These are phyloP conservation scores for Mactra quadrangularis DNA, from an alignment of 1,140 invertebrate species.

Conservation along the genomic window DNA sequence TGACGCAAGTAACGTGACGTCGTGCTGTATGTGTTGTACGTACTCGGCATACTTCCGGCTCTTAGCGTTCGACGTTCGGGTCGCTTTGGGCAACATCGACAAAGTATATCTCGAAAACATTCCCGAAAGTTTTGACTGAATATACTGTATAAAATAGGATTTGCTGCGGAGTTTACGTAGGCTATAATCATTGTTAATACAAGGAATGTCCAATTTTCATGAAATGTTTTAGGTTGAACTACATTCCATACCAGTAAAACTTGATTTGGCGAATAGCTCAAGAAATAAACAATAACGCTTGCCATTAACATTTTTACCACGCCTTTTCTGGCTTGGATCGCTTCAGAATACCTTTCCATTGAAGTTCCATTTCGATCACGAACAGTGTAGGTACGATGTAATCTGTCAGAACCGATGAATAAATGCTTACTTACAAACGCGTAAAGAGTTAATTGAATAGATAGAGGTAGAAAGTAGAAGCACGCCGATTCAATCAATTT, in stretches of 20 bases:
- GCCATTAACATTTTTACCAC: conserved; percentile 84
- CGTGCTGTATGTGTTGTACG: conserved; percentile 55
- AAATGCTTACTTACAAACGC: conserved; percentile 78
- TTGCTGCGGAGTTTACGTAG: conserved; percentile 83
- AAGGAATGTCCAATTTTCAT: conserved; percentile 81
- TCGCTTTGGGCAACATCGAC: conserved; percentile 50
- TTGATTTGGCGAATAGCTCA: conserved; percentile 83
- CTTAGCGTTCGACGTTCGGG: conserved; percentile 31
- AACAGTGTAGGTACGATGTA: conserved; percentile 69
- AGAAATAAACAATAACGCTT: conserved; percentile 83
- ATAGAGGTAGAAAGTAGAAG: conserved; percentile 82
- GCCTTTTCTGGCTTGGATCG: conserved; percentile 81
- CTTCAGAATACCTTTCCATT: conserved; percentile 73
- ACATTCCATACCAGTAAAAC: conserved; percentile 83
- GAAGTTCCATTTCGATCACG: conserved; percentile 71
- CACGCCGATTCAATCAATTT: conserved; percentile 81
- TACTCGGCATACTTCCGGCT: conserved; percentile 53
- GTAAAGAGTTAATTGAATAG: conserved; percentile 79
- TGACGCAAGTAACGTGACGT: conserved; percentile 39
- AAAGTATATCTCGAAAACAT: conserved; percentile 48
- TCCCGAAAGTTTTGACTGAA: conserved; percentile 83
- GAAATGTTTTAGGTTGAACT: conserved; percentile 75
- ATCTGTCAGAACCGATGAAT: conserved; percentile 73
- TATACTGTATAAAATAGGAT: conserved; percentile 83
- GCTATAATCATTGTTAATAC: conserved; percentile 83